Percentiles rank a stretch among this genome's conserved stretches.
Conservation (phyloP, 2,797 vertebrate species). For the Kryptolebias ocellatus region DNA sequence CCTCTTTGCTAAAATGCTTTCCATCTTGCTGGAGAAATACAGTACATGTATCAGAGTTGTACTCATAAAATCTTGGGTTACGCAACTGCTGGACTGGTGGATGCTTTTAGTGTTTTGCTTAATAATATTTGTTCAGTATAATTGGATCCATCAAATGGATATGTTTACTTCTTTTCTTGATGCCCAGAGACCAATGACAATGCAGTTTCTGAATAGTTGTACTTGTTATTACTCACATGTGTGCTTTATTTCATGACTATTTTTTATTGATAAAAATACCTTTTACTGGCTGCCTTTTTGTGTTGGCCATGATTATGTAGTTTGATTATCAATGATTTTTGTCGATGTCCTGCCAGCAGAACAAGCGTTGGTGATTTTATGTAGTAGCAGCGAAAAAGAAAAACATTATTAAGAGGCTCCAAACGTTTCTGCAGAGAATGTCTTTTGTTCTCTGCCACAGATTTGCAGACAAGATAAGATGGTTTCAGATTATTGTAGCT, state of each 20-base stretch:
- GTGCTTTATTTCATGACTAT: constrained; percentile 16
- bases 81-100: constrained; percentile 13
- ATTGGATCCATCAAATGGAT: neutral
- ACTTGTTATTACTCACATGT: constrained; percentile 21
- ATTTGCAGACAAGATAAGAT: constrained; percentile 23
- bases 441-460: constrained; percentile 51
- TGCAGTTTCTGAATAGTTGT: constrained; percentile 7
- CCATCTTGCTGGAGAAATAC: constrained; percentile 7
- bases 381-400: constrained; percentile 37
- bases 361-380: constrained; percentile 54
- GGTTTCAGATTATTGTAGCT: constrained; percentile 49
- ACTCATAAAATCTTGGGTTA: no score
- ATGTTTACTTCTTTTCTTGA: constrained; percentile 11
- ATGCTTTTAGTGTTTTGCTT: constrained; percentile 22
- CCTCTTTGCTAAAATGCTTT: constrained; percentile 15
- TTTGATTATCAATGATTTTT: constrained; percentile 61
- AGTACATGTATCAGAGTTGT: neutral
- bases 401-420: constrained; percentile 37
- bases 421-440: constrained; percentile 48
- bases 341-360: constrained; percentile 53
- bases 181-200: constrained; percentile 5
- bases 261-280: constrained; percentile 19
- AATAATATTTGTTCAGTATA: constrained; percentile 5
- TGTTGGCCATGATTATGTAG: constrained; percentile 43
- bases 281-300: constrained; percentile 39